Evolutionary conservation across 2,113 vertebrate genomes (phyloP).

Genomic region (Nerophis ophidion): DNA sequence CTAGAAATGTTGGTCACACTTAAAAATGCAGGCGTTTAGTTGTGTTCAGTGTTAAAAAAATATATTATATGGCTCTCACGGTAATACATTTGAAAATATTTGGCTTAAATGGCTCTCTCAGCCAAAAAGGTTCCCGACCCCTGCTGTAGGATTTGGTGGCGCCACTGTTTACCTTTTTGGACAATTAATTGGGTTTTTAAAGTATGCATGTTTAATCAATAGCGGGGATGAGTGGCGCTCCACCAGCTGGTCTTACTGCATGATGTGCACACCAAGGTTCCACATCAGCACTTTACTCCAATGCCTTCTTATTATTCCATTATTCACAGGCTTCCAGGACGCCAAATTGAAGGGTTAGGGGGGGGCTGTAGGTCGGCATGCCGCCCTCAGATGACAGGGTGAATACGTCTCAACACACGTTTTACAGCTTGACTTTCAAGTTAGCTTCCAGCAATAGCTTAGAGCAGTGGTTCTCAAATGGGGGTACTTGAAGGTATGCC

Average conservation of each 20-base stretch:
- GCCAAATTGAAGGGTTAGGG: slow-evolving; percentile 58
- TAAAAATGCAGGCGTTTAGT: too few species aligned
- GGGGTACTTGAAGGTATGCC: too few species aligned
- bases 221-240: neutral
- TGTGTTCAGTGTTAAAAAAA: too few species aligned
- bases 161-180: too few species aligned
- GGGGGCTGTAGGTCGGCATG: slow-evolving; percentile 36
- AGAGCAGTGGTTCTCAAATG: slow-evolving; percentile 23
- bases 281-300: slow-evolving; percentile 22
- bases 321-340: slow-evolving; percentile 52
- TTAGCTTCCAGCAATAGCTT: slow-evolving; percentile 56
- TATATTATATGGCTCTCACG: too few species aligned
- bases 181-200: too few species aligned
- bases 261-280: slow-evolving; percentile 6
- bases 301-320: slow-evolving; percentile 51
- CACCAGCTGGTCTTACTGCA: slow-evolving; percentile 1
- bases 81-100: too few species aligned
- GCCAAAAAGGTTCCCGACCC: too few species aligned
- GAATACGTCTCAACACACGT: slow-evolving; percentile 60
- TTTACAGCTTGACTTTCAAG: slow-evolving; percentile 63
- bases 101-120: too few species aligned
- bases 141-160: neutral
- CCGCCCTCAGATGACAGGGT: slow-evolving; percentile 61
- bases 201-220: neutral
- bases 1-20: too few species aligned